Evolutionary conservation across 2,797 vertebrate species (phyloP).

Genomic region (Natrix natrix): DNA sequence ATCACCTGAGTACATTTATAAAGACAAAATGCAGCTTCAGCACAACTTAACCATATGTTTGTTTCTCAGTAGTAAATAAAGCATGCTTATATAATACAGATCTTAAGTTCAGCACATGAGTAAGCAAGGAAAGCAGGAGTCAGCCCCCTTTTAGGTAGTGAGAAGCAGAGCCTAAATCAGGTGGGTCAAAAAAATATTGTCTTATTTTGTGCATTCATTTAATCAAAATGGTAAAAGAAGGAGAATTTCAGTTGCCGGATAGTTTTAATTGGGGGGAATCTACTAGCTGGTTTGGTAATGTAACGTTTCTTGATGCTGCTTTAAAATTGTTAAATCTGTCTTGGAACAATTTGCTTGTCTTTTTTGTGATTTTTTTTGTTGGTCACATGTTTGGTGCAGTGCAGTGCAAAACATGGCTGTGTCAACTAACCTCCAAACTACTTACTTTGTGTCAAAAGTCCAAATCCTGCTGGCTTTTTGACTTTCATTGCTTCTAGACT

Average conservation of each 20-base stretch:
- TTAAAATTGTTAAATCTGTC: not conserved
- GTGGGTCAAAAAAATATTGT: not conserved
- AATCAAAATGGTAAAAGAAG: not conserved
- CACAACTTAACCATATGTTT: not conserved
- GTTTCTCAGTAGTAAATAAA: not conserved
- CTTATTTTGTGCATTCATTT: not conserved
- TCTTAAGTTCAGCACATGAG: not conserved
- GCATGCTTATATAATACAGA: not conserved
- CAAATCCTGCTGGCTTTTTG: not conserved
- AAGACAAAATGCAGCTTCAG: not conserved
- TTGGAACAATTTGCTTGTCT: not conserved
- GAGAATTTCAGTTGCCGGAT: not conserved
- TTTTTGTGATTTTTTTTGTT: not conserved
- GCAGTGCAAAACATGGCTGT: not conserved
- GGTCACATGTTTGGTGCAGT: constrained; percentile 2
- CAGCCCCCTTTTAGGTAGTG: not conserved
- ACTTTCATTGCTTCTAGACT: not conserved
- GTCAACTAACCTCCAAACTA: not conserved
- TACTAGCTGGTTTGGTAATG: not conserved
- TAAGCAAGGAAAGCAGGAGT: not conserved
- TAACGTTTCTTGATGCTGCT: not conserved
- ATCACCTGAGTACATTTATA: not conserved
- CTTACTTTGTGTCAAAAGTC: not conserved
- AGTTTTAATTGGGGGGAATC: not conserved
- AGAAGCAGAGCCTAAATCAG: not conserved